Conservation (phyloP, 2,113 vertebrate species). For the Pantherophis guttatus region DNA sequence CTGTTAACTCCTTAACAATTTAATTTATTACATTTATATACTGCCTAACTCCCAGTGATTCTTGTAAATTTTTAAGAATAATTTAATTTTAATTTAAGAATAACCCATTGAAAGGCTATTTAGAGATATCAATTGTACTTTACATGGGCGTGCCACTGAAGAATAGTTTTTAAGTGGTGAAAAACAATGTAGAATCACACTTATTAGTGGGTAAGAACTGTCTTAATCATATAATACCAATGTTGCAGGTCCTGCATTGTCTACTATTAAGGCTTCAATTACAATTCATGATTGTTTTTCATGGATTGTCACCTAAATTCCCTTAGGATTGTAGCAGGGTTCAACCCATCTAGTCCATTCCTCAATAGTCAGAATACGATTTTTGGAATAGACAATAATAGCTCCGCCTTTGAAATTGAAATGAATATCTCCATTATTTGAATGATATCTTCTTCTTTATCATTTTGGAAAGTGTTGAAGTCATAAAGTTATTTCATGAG, state of each 20-base stretch:
- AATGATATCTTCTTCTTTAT: background rate
- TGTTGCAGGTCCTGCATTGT: background rate
- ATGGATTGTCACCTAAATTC: background rate
- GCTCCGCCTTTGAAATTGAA: background rate
- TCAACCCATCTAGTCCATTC: background rate
- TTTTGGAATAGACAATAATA: background rate
- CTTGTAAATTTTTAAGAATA: background rate
- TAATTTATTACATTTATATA: background rate
- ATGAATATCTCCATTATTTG: background rate
- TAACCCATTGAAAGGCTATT: background rate
- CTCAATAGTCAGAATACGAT: background rate
- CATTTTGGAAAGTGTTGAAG: background rate
- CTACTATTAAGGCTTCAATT: background rate
- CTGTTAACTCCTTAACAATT: background rate
- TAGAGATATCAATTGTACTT: background rate
- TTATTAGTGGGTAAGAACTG: background rate
- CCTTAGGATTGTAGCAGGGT: background rate
- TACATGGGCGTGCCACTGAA: background rate
- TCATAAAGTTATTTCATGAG: background rate
- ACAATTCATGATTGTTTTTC: background rate
- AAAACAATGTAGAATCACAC: background rate
- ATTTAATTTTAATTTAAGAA: no score
- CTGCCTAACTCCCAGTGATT: background rate
- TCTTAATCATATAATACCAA: background rate
- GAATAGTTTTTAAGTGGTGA: background rate